phyloP scores from a whole-genome alignment of 2,113 vertebrate genomes.

The Aramus guarauna region DNA sequence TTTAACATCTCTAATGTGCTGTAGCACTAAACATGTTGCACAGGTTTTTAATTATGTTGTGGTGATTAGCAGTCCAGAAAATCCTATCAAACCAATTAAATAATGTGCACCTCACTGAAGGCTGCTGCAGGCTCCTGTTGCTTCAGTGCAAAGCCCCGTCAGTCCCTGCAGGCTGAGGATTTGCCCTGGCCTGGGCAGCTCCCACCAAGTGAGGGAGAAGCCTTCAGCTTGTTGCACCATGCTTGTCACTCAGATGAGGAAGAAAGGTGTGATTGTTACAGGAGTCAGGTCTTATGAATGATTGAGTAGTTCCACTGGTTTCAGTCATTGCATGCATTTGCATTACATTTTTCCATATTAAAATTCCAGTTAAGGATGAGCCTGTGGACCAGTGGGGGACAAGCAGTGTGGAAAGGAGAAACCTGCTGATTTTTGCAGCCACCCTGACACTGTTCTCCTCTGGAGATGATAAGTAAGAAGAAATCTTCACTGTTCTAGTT shows the following conservation, averaged over 20 bases:
- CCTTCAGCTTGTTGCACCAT: not conserved
- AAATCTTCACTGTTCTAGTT: not conserved
- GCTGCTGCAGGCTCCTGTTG: not conserved
- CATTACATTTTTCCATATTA: not conserved
- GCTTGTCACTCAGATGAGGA: not conserved
- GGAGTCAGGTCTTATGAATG: fast-evolving
- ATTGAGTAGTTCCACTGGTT: not conserved
- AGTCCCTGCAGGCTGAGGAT: not conserved
- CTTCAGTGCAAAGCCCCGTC: not conserved
- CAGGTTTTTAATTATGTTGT: not conserved
- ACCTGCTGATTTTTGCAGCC: not conserved
- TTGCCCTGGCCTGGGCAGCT: not conserved
- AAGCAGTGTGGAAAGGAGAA: not conserved
- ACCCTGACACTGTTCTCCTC: not conserved
- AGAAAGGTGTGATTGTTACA: not conserved
- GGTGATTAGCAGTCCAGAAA: slow-evolving; percentile 12
- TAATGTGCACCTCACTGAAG: not conserved
- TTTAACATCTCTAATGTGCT: not conserved
- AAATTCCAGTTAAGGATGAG: not conserved
- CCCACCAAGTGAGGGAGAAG: not conserved
- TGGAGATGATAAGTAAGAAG: not conserved
- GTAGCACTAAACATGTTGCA: not conserved
- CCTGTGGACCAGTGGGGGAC: too few species aligned
- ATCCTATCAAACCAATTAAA: not conserved
- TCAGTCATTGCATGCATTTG: not conserved